A percentile compares a stretch with the other conserved stretches of the same genome.
Evolutionary conservation across 1,140 invertebrate genomes (phyloP).

Genomic region (Idris sp.): DNA sequence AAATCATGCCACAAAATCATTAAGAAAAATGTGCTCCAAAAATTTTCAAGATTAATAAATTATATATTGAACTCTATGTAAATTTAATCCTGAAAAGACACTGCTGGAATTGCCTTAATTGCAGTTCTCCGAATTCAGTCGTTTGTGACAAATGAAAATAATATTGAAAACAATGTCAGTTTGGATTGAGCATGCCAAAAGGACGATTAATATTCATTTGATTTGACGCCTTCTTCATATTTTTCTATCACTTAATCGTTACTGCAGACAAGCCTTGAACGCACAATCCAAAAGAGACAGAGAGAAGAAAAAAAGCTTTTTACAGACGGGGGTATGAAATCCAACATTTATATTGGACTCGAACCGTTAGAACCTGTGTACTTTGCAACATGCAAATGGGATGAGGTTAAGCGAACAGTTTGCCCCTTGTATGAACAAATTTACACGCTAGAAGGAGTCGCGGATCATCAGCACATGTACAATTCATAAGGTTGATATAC

Average conservation of each 20-base stretch:
- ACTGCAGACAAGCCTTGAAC: constrained; percentile 20
- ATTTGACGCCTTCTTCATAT: constrained; percentile 33
- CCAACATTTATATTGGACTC: background rate
- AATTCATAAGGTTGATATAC: constrained; percentile 43
- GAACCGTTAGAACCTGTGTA: constrained; percentile 5
- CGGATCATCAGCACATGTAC: constrained; percentile 45
- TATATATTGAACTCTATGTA: too few species aligned
- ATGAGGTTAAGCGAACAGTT: constrained; percentile 23
- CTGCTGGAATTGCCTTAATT: constrained; percentile 25
- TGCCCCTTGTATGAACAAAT: constrained; percentile 37
- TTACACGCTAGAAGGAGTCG: constrained; percentile 41
- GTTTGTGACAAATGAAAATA: constrained; percentile 23
- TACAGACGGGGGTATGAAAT: too few species aligned
- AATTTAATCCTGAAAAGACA: too few species aligned
- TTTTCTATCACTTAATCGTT: constrained; percentile 33
- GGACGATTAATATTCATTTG: constrained; percentile 46
- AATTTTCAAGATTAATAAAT: too few species aligned
- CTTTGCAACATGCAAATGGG: constrained; percentile 8
- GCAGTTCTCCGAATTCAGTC: constrained; percentile 28
- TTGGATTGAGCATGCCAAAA: constrained; percentile 3
- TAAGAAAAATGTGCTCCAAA: too few species aligned
- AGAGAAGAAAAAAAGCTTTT: too few species aligned
- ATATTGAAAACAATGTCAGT: constrained; percentile 15
- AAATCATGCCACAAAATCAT: too few species aligned
- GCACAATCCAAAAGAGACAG: constrained; percentile 1